A percentile compares a stretch with the other conserved stretches of the same genome.
Evolutionary conservation across 2,888 invertebrate species (phyloP).

Genomic region (Apamea sordens): DNA sequence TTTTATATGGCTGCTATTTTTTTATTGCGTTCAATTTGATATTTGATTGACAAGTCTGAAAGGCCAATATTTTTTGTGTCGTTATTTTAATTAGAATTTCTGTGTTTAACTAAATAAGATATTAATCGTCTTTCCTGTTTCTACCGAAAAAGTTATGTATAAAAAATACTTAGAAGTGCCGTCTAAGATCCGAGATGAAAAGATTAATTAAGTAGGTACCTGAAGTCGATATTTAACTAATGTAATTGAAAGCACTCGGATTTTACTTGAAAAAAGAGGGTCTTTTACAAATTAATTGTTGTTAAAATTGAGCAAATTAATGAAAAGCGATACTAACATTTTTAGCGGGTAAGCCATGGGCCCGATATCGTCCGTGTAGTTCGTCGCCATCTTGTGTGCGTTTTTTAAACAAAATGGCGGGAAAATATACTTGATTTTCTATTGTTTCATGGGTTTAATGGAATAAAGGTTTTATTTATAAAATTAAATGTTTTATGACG

Average conservation of each 20-base stretch:
- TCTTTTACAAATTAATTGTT: conserved; percentile 41
- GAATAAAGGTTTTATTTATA: conserved; percentile 64
- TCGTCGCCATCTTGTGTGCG: conserved; percentile 84
- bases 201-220: conserved; percentile 49
- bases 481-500: conserved; percentile 75
- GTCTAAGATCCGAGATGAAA: conserved; percentile 21
- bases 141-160: conserved; percentile 4
- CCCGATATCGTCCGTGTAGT: conserved; percentile 83
- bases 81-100: background rate
- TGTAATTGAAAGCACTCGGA: conserved; percentile 53
- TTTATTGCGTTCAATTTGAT: background rate
- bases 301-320: conserved; percentile 43
- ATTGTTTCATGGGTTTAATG: conserved; percentile 74
- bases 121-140: background rate
- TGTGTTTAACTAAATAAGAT: background rate
- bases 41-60: background rate
- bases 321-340: conserved; percentile 80
- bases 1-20: background rate
- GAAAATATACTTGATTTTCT: conserved; percentile 57
- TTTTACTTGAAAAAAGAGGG: conserved; percentile 31
- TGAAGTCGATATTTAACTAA: conserved; percentile 52
- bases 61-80: too few relatives aligned
- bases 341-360: conserved; percentile 86
- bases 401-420: conserved; percentile 78
- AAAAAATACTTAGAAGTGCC: conserved; percentile 10